phyloP scores from a whole-genome alignment of 2,113 vertebrate genomes.

The Pseudorectes ferrugineus region DNA sequence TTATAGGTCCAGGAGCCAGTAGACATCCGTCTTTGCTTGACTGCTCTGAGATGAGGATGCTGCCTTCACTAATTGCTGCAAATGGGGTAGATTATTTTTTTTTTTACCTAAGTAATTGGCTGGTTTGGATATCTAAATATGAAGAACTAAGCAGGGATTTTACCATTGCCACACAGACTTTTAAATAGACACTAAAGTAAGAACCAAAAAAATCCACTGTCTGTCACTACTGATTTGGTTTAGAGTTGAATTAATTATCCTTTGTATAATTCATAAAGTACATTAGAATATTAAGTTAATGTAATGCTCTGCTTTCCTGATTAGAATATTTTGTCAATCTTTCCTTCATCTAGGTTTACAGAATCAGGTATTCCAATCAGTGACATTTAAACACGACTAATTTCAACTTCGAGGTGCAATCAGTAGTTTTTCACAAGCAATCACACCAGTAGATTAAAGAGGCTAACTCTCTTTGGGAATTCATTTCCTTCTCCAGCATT shows the following conservation, averaged over 20 bases:
- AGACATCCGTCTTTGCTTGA: background rate
- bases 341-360: background rate
- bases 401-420: constrained; percentile 23
- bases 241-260: background rate
- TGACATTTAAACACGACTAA: constrained; percentile 1
- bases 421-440: constrained; percentile 23
- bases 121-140: background rate
- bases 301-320: constrained; percentile 9
- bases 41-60: background rate
- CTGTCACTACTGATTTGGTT: background rate
- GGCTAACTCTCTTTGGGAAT: background rate
- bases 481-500: background rate
- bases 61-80: background rate
- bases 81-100: background rate
- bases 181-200: background rate
- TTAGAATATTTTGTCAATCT: constrained; percentile 52
- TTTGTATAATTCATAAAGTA: constrained; percentile 51
- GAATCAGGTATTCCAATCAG: constrained; percentile 27
- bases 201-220: background rate
- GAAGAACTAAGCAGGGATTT: background rate
- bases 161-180: background rate
- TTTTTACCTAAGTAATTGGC: background rate
- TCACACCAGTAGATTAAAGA: background rate
- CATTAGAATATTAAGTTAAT: constrained; percentile 33
- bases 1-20: background rate